These are phyloP conservation scores for Siphamia tubifer DNA, from an alignment of 2,113 vertebrate genomes.

Conservation along the genomic window DNA sequence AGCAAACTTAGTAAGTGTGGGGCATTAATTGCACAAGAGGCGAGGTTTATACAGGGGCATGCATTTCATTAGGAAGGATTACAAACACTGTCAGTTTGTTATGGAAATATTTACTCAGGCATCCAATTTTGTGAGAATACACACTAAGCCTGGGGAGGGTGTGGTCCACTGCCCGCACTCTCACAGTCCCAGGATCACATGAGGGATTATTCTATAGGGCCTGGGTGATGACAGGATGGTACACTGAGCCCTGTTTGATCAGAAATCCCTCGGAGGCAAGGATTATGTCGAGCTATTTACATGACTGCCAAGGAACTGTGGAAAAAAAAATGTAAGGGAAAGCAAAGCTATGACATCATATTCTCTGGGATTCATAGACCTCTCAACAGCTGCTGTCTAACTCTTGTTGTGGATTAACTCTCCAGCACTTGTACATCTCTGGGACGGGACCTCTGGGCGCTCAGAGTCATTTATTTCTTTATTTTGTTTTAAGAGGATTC, in stretches of 20 bases:
- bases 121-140: slow-evolving; percentile 30
- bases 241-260: slow-evolving; percentile 66
- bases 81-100: slow-evolving; percentile 51
- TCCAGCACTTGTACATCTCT: slow-evolving; percentile 36
- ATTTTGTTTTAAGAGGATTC: slow-evolving; percentile 40
- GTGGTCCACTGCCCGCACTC: slow-evolving; percentile 35
- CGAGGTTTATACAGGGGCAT: slow-evolving; percentile 19
- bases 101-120: slow-evolving; percentile 52
- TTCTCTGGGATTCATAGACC: slow-evolving; percentile 32
- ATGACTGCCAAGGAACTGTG: slow-evolving; percentile 59
- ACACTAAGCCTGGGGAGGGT: slow-evolving; percentile 59
- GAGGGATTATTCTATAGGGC: slow-evolving; percentile 68
- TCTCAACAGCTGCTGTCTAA: slow-evolving; percentile 67
- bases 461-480: slow-evolving; percentile 14
- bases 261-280: slow-evolving; percentile 70
- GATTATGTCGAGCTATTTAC: slow-evolving; percentile 78
- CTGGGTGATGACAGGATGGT: slow-evolving; percentile 61
- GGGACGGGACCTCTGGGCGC: slow-evolving; percentile 31
- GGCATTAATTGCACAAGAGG: slow-evolving; percentile 18
- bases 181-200: slow-evolving; percentile 63
- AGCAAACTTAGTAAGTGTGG: background rate
- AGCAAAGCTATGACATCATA: slow-evolving; percentile 60
- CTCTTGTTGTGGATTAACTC: slow-evolving; percentile 63
- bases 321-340: slow-evolving; percentile 56
- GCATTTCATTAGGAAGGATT: slow-evolving; percentile 55